These are phyloP conservation scores for Sebastiscus tertius DNA, from an alignment of 2,797 vertebrate genomes.

Conservation along the genomic window DNA sequence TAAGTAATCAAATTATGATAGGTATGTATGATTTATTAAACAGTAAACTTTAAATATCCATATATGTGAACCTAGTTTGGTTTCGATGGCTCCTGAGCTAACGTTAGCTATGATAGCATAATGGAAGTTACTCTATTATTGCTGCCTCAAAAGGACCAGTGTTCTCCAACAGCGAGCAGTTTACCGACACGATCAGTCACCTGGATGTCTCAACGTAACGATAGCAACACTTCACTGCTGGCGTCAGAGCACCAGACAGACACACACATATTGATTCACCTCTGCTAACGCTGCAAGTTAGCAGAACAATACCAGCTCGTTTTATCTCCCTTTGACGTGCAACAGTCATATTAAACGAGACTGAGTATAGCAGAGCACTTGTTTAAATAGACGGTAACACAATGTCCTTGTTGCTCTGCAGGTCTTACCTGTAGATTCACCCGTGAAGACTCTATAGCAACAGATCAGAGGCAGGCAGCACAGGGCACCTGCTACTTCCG, in stretches of 20 bases:
- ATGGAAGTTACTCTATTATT: not conserved
- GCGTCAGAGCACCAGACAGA: not conserved
- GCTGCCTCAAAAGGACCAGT: not conserved
- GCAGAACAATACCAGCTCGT: not conserved
- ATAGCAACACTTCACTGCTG: not conserved
- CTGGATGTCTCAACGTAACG: not conserved
- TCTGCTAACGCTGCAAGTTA: constrained; percentile 28
- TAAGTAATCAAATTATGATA: rapidly evolving
- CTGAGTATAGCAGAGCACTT: rapidly evolving
- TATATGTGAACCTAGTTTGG: not conserved
- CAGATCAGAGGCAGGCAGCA: constrained; percentile 4
- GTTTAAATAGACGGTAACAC: not conserved
- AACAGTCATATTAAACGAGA: not conserved
- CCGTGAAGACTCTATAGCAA: constrained; percentile 1
- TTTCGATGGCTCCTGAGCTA: not conserved
- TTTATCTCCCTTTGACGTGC: not conserved
- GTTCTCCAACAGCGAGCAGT: not conserved
- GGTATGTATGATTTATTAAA: rapidly evolving
- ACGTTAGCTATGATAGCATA: not conserved
- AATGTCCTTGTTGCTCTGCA: rapidly evolving
- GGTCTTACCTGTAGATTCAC: constrained; percentile 62
- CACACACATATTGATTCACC: not conserved
- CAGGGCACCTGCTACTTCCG: constrained; percentile 26
- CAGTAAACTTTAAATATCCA: not conserved
- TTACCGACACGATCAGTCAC: rapidly evolving